Evolutionary conservation across 2,797 vertebrate genomes (phyloP).

Genomic region (Potorous gilbertii): DNA sequence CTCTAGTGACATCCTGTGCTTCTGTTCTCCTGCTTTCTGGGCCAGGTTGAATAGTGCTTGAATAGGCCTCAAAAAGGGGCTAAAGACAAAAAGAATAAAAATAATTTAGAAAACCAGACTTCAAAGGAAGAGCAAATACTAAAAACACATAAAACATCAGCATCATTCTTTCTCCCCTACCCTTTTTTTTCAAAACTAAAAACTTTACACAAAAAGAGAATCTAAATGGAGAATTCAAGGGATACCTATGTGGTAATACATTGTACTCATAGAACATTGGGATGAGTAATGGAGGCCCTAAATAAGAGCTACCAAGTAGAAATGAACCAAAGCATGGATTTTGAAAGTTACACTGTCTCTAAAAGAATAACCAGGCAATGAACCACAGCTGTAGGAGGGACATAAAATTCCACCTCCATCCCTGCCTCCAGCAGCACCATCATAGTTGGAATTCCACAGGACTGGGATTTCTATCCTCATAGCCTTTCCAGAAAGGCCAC

Average conservation of each 20-base stretch:
- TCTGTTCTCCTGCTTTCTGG: not conserved
- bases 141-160: not conserved
- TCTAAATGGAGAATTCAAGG: not conserved
- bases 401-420: not conserved
- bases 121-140: not conserved
- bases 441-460: not conserved
- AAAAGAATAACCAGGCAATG: constrained; percentile 12
- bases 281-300: not conserved
- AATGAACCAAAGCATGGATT: not conserved
- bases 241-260: not conserved
- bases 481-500: not conserved
- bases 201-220: not conserved
- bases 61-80: not conserved
- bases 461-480: not conserved
- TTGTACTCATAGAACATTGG: not conserved
- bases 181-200: not conserved
- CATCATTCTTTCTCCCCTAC: not conserved
- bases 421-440: not conserved
- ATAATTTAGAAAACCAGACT: not conserved
- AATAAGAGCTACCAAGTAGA: not conserved
- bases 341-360: constrained; percentile 9
- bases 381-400: not conserved
- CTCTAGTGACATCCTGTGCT: not conserved
- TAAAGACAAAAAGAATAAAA: not conserved
- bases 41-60: not conserved